phyloP scores from a whole-genome alignment of 37 sponge, comb jelly and placozoan species.

The Spongia lamella region DNA sequence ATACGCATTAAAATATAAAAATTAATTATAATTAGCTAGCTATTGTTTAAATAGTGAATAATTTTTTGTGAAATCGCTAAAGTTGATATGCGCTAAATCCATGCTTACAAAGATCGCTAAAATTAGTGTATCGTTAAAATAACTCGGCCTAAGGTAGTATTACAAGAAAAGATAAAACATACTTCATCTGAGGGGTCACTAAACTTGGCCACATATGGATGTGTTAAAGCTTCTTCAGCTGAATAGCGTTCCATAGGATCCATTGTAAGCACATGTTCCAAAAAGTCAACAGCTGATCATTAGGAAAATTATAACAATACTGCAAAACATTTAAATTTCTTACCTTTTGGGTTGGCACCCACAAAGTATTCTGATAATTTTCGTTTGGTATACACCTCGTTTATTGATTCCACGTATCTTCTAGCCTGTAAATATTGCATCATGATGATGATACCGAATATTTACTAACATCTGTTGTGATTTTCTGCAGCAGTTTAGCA shows the following conservation, averaged over 20 bases:
- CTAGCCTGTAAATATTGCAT: conserved; percentile 63
- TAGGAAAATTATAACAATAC: no score
- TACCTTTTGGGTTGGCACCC: conserved; percentile 69
- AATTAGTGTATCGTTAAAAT: no score
- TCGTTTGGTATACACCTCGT: conserved; percentile 33
- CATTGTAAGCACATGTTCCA: conserved; percentile 72
- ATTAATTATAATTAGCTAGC: no score
- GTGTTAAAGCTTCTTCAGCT: conserved; percentile 72
- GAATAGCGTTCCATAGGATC: conserved; percentile 70
- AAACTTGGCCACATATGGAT: conserved; percentile 83
- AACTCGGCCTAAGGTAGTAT: no score
- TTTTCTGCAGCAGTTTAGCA: conserved; percentile 73
- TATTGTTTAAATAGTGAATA: no score
- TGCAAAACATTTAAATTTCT: no score
- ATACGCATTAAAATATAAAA: no score
- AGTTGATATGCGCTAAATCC: no score
- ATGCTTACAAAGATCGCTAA: no score
- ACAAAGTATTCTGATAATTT: conserved; percentile 68
- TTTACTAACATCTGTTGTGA: conserved; percentile 23
- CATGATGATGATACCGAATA: no score
- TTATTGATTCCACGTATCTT: conserved; percentile 72
- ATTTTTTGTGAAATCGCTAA: no score
- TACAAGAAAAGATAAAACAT: background rate
- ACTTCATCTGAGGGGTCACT: conserved; percentile 93
- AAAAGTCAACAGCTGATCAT: conserved; percentile 61